Evolutionary conservation across 2,797 vertebrate genomes (phyloP).

Genomic region (Heterohyrax brucei): DNA sequence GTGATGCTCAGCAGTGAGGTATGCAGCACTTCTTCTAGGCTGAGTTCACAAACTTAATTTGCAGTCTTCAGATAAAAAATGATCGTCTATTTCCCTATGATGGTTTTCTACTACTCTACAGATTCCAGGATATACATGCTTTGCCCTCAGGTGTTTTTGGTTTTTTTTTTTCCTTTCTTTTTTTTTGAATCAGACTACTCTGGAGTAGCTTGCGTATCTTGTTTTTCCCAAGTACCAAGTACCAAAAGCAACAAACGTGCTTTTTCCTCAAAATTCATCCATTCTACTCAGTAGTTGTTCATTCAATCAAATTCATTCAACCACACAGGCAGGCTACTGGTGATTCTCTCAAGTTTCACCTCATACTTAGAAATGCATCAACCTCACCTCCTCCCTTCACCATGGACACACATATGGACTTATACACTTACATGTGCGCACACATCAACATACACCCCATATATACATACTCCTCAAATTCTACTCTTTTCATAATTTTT

Average conservation of each 20-base stretch:
- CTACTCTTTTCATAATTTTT: neutral
- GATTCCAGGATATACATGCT: neutral
- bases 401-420: neutral
- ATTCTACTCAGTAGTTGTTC: neutral
- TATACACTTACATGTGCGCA: neutral
- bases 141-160: neutral
- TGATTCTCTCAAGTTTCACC: neutral
- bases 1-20: too few species aligned
- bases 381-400: neutral
- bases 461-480: neutral
- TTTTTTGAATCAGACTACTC: neutral
- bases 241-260: neutral
- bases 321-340: neutral
- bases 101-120: neutral
- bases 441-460: neutral
- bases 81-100: neutral
- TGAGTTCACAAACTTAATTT: too few species aligned
- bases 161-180: neutral
- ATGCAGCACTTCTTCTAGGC: too few species aligned
- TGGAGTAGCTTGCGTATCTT: neutral
- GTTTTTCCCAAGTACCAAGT: neutral
- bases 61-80: neutral
- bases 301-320: conserved; percentile 38
- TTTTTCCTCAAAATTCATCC: conserved; percentile 24
- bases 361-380: conserved; percentile 2